Evolutionary conservation across 2,113 vertebrate genomes (phyloP), one percentile per base, ranked within the genome.

Genomic region (Falco punctatus): DNA sequence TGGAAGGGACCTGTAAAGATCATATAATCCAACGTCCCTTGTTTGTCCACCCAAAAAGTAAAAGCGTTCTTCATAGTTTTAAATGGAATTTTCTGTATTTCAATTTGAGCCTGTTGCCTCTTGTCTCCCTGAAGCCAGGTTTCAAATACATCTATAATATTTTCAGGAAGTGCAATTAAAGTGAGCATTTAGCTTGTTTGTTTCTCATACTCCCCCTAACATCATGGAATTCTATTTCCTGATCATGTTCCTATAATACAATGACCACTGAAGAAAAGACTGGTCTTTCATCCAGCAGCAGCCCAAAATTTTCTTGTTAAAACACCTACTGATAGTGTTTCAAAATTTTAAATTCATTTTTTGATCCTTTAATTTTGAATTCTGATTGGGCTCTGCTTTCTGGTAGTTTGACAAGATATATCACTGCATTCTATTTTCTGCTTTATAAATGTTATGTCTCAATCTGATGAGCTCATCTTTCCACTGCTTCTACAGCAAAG

Each of bases 371-470:
- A 24, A 65, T 91, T 97, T 90, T 11, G 30, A 67, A 88, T 88
- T 94, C 49, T 86, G 35, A 70, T 79, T 84, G 15, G 35, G 11
- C 38, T 94, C 19, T 72, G 5, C 26, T 71, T 74, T 81, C 82
- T 90, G 19, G 13, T 48, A 84, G 17, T 49, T 89, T 94, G 44
- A 80, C 33, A 83, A 35, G 35, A 46, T 40, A 23, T 58, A 35
- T 75, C 30, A 49, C 20, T 51, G 30, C 8, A 5, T 57, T 54
- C 38, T 70, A 67, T 93, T 92, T 94, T 91, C 79, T 88, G 35
- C 24, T 96, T 84, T 91, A 61, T 69, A 96, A 88, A 89, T 73
- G 59, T 35, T 91, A 30, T 51, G 8, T 81, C 64, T 95, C 74
- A 55, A 27, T 71, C 64, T 81, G 33, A 79, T 75, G 42, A 85